These are phyloP conservation scores for Temnothorax longispinosus DNA, from an alignment of 1,140 invertebrate genomes.

Conservation along the genomic window DNA sequence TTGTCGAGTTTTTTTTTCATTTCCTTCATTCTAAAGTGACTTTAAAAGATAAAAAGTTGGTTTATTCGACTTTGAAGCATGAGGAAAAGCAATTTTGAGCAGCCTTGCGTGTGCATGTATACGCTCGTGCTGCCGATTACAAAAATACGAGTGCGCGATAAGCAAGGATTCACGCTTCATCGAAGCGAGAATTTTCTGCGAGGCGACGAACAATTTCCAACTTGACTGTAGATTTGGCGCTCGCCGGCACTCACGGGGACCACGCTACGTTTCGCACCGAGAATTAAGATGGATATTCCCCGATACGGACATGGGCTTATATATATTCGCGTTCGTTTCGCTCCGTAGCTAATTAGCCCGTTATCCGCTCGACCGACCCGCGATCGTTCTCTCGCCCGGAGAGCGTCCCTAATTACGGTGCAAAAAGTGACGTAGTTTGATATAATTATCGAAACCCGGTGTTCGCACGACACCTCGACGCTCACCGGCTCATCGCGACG, in stretches of 20 bases:
- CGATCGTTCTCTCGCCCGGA: not conserved
- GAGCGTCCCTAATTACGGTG: slow-evolving; percentile 41
- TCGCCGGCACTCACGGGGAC: not conserved
- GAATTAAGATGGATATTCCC: slow-evolving; percentile 48
- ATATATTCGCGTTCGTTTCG: slow-evolving; percentile 2
- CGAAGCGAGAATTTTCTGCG: slow-evolving; percentile 49
- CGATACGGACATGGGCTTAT: slow-evolving; percentile 5
- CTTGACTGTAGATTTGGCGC: slow-evolving; percentile 37
- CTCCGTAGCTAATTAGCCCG: slow-evolving; percentile 43
- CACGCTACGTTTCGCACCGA: not conserved
- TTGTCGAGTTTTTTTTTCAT: not conserved
- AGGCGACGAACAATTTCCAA: slow-evolving; percentile 43
- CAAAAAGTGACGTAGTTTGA: slow-evolving; percentile 54
- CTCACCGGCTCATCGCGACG: slow-evolving; percentile 15
- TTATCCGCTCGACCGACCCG: slow-evolving; percentile 18
- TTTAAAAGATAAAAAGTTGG: not conserved
- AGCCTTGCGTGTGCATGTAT: not conserved
- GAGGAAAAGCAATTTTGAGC: not conserved
- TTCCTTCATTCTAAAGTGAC: not conserved
- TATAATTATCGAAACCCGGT: slow-evolving; percentile 58
- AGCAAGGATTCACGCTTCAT: slow-evolving; percentile 49
- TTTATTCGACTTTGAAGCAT: slow-evolving; percentile 13
- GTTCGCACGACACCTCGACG: slow-evolving; percentile 14
- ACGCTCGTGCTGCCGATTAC: not conserved
- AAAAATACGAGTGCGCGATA: slow-evolving; percentile 39